Conservation (phyloP, 2,888 invertebrate species). For the Corbicula japonica region DNA sequence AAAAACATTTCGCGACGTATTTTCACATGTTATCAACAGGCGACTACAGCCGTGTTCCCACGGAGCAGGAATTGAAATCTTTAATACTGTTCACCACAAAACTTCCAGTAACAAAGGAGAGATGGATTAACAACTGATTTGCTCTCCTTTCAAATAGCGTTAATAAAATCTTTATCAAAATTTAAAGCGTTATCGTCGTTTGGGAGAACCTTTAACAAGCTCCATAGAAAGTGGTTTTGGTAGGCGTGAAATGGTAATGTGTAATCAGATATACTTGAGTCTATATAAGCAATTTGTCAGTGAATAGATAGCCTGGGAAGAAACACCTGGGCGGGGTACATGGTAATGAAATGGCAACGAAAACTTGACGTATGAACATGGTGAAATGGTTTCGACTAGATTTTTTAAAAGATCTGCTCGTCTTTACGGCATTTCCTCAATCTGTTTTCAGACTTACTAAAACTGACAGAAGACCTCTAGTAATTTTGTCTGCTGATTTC, state of each 20-base stretch:
- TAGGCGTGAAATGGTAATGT: conserved; percentile 40
- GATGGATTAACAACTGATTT: conserved; percentile 38
- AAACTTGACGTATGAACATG: too few species aligned
- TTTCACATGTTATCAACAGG: too few species aligned
- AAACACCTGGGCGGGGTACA: conserved; percentile 24
- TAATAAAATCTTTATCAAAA: conserved; percentile 48
- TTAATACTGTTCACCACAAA: conserved; percentile 25
- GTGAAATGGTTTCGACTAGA: too few species aligned
- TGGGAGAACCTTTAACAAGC: conserved; percentile 23
- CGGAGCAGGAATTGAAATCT: conserved; percentile 12
- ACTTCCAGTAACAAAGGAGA: conserved; percentile 17
- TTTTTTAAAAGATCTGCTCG: too few species aligned
- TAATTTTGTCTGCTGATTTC: too few species aligned
- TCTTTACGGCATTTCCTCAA: too few species aligned
- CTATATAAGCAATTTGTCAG: too few species aligned
- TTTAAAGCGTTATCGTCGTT: conserved; percentile 32
- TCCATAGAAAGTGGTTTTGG: conserved; percentile 19
- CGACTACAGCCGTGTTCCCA: conserved; percentile 35
- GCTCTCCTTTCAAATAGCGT: conserved; percentile 9
- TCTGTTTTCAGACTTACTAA: too few species aligned
- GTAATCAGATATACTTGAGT: conserved; percentile 37
- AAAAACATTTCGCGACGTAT: too few species aligned
- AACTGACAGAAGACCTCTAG: too few species aligned
- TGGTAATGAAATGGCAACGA: not conserved
- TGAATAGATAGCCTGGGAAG: conserved; percentile 29